Evolutionary conservation across 1,140 invertebrate genomes (phyloP).

Genomic region (Antheraea pernyi): DNA sequence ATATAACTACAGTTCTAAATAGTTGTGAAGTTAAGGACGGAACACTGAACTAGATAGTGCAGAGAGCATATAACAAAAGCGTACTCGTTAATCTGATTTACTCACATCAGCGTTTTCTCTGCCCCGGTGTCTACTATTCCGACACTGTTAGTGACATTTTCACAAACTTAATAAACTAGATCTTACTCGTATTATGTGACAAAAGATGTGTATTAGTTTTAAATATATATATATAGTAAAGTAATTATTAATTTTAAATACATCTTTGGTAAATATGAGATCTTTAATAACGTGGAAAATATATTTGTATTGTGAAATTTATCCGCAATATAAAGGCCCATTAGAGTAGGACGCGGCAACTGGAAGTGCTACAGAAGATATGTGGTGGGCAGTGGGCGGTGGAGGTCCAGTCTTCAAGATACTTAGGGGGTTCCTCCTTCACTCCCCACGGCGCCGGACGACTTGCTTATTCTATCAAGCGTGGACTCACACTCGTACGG

Average conservation of each 20-base stretch:
- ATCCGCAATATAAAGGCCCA: conserved; percentile 59
- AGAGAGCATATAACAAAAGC: conserved; percentile 28
- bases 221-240: no score
- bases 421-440: conserved; percentile 42
- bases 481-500: conserved; percentile 57
- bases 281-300: neutral
- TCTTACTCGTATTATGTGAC: neutral
- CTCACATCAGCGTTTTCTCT: conserved; percentile 25
- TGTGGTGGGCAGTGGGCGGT: conserved; percentile 71
- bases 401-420: conserved; percentile 75
- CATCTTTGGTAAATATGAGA: neutral
- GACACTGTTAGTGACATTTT: conserved; percentile 46
- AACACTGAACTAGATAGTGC: conserved; percentile 37
- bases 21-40: conserved; percentile 40
- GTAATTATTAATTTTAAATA: no score
- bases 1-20: conserved; percentile 15
- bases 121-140: conserved; percentile 25
- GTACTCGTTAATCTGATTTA: conserved; percentile 71
- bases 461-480: conserved; percentile 80
- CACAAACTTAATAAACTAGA: conserved; percentile 62
- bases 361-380: conserved; percentile 75
- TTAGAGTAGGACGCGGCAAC: conserved; percentile 66
- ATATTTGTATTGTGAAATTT: conserved; percentile 5
- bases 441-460: conserved; percentile 59
- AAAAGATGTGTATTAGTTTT: no score